Conservation (phyloP, 2,797 vertebrate species). For the Cynopterus sphinx region DNA sequence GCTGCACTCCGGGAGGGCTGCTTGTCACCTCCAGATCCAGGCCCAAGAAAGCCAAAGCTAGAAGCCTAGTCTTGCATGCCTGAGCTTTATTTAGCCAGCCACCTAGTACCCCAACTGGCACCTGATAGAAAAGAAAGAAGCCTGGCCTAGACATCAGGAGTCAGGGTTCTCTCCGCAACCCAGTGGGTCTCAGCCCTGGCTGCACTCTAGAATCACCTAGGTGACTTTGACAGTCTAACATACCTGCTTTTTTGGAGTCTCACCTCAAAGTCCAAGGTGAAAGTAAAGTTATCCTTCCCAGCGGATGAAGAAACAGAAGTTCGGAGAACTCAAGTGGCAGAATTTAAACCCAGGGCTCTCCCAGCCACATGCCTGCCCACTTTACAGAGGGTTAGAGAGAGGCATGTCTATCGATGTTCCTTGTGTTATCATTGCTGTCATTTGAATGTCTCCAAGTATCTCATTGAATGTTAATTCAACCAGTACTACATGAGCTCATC, state of each 20-base stretch:
- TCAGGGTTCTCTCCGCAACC: not conserved
- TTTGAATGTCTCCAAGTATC: not conserved
- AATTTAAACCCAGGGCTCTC: not conserved
- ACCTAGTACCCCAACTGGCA: not conserved
- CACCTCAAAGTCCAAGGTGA: not conserved
- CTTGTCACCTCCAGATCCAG: not conserved
- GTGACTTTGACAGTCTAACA: not conserved
- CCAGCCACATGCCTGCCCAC: not conserved
- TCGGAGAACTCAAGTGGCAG: not conserved
- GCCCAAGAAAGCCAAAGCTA: not conserved
- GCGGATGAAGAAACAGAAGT: not conserved
- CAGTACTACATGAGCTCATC: not conserved
- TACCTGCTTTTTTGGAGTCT: not conserved
- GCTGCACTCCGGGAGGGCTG: not conserved
- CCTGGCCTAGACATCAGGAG: not conserved
- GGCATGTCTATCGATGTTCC: not conserved
- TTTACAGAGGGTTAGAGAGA: not conserved
- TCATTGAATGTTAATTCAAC: not conserved
- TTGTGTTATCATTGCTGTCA: not conserved
- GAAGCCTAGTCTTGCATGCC: not conserved
- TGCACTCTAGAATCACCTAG: accelerated
- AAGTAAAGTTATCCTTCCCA: not conserved
- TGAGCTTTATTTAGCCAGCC: not conserved
- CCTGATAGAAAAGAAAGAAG: not conserved
- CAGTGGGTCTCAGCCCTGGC: not conserved